Conservation (phyloP, 2,888 invertebrate genomes). For the Thereva nobilitata region DNA sequence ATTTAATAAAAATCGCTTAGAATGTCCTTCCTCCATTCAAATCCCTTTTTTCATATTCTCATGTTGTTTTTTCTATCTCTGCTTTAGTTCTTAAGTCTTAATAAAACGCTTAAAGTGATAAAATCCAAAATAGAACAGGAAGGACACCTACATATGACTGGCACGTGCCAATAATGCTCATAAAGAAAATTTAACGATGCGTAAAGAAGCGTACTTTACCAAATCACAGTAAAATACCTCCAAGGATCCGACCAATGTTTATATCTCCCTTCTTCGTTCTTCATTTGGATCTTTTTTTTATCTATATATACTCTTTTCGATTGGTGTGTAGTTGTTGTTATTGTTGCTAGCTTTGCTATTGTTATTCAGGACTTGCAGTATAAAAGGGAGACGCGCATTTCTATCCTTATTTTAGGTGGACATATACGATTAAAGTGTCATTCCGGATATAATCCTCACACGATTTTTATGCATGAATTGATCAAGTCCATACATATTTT, state of each 20-base stretch:
- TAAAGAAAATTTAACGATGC: conserved; percentile 31
- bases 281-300: background rate
- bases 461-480: conserved; percentile 32
- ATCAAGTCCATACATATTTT: too few relatives aligned
- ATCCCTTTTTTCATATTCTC: too few relatives aligned
- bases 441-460: conserved; percentile 35
- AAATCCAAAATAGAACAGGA: background rate
- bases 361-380: too few relatives aligned
- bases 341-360: too few relatives aligned
- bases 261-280: background rate
- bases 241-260: background rate
- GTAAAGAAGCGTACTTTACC: conserved; percentile 15
- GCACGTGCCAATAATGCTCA: conserved; percentile 30
- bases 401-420: background rate
- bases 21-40: too few relatives aligned
- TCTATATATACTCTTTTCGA: too few relatives aligned
- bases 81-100: too few relatives aligned
- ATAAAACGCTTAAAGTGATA: too few relatives aligned
- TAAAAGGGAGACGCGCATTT: too few relatives aligned
- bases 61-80: too few relatives aligned
- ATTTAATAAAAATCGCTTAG: too few relatives aligned
- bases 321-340: too few relatives aligned
- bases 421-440: conserved; percentile 33
- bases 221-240: conserved; percentile 2
- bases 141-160: conserved; percentile 5